Evolutionary conservation across 1,140 invertebrate genomes (phyloP).

Genomic region (Eciton burchellii): DNA sequence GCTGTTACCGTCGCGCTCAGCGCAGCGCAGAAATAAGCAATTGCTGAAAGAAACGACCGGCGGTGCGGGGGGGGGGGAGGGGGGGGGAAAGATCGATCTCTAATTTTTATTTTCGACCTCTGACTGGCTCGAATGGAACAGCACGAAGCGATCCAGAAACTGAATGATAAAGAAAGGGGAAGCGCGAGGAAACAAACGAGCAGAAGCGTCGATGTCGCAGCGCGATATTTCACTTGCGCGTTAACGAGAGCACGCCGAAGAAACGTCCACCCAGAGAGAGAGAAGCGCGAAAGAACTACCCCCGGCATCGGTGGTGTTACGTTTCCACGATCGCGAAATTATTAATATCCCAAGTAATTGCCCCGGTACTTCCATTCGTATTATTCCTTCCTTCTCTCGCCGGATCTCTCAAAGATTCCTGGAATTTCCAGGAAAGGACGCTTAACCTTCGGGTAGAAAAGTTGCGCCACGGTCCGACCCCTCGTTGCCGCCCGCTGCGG

Average conservation of each 20-base stretch:
- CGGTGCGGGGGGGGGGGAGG: no score
- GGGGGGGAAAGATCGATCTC: not conserved
- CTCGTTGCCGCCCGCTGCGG: constrained; percentile 22
- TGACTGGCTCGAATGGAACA: not conserved
- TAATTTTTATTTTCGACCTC: constrained; percentile 40
- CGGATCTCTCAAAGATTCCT: constrained; percentile 65
- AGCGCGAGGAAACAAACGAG: constrained; percentile 15
- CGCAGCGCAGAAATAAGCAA: not conserved
- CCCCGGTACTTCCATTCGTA: constrained; percentile 65
- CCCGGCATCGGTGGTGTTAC: constrained; percentile 41
- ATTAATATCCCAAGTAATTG: constrained; percentile 72
- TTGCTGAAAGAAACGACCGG: not conserved
- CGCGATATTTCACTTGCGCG: constrained; percentile 50
- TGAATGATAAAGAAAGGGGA: constrained; percentile 25
- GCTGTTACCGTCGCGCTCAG: not conserved
- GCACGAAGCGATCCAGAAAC: not conserved
- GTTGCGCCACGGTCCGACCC: constrained; percentile 57
- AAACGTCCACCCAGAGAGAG: constrained; percentile 54
- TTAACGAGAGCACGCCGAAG: constrained; percentile 58
- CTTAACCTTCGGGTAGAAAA: constrained; percentile 73
- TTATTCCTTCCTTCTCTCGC: constrained; percentile 58
- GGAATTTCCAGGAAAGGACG: constrained; percentile 68
- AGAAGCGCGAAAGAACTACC: constrained; percentile 32
- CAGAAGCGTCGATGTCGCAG: constrained; percentile 25
- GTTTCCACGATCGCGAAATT: constrained; percentile 63